Evolutionary conservation across 2,113 vertebrate genomes (phyloP).

Genomic region (Nesoenas mayeri): DNA sequence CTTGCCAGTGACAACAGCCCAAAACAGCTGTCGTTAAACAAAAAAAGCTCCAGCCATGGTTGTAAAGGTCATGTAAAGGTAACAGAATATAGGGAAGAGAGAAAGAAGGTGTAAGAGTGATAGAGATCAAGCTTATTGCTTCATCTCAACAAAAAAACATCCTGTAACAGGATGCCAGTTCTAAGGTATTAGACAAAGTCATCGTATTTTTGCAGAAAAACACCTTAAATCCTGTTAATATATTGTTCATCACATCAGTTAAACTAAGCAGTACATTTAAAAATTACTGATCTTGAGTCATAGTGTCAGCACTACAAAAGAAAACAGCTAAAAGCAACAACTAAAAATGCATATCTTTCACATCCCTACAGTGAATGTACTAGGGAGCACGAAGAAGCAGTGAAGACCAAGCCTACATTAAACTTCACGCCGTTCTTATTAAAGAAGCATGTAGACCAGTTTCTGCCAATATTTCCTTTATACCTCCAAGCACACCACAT

Average conservation of each 20-base stretch:
- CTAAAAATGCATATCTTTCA: not conserved
- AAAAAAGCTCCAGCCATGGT: not conserved
- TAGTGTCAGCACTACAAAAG: not conserved
- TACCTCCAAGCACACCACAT: not conserved
- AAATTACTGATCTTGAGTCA: not conserved
- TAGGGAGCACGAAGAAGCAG: not conserved
- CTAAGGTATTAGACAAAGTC: not conserved
- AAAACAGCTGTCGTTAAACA: not conserved
- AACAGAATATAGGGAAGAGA: not conserved
- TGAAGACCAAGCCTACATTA: not conserved
- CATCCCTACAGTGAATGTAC: not conserved
- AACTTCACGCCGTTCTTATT: not conserved
- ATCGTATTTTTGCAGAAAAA: not conserved
- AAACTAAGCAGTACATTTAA: not conserved
- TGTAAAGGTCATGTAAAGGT: not conserved
- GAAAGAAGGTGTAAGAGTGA: not conserved
- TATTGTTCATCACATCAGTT: not conserved
- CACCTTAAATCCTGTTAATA: not conserved
- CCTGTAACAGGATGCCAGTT: not conserved
- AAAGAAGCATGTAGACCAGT: not conserved
- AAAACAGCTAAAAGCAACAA: not conserved
- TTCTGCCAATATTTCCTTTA: not conserved
- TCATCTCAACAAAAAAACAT: not conserved
- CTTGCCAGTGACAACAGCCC: not conserved
- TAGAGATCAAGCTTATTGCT: not conserved